Percentiles rank a stretch among this genome's conserved stretches.
Evolutionary conservation across 2,888 invertebrate species (phyloP).

Genomic region (Pseudococcus viburni): DNA sequence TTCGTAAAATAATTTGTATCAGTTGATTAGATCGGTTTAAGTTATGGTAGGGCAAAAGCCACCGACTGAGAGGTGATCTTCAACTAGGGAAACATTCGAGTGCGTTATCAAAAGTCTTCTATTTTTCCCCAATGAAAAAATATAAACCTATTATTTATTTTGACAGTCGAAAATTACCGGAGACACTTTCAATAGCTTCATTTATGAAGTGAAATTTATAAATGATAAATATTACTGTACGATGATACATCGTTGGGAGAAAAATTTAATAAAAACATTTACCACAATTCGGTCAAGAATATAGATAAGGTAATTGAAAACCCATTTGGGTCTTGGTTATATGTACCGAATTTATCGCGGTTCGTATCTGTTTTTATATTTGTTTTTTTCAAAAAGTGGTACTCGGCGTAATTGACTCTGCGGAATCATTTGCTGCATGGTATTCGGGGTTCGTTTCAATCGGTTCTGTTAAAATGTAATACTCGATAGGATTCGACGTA

Average conservation of each 20-base stretch:
- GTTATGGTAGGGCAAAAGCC: neutral
- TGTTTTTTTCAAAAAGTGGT: neutral
- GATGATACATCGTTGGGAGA: conserved; percentile 8
- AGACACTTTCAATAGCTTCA: conserved; percentile 18
- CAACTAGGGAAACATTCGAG: neutral
- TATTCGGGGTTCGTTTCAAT: neutral
- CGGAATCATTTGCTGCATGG: neutral
- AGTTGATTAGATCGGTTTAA: neutral
- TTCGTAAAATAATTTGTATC: neutral
- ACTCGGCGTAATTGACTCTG: neutral
- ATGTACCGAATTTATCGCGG: neutral
- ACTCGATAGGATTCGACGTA: neutral
- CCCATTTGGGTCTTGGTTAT: neutral
- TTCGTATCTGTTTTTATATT: neutral
- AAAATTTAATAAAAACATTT: conserved; percentile 1
- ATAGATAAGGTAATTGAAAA: conserved; percentile 5
- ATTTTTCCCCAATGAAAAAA: neutral
- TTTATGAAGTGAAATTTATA: conserved; percentile 23
- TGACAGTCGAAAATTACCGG: conserved; percentile 42
- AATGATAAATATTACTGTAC: neutral
- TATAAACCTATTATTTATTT: conserved; percentile 31
- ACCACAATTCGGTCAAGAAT: neutral
- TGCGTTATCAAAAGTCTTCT: neutral
- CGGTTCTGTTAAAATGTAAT: neutral
- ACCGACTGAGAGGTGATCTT: conserved; percentile 15